Base-by-base conservation (phyloP, 1,140 invertebrate genomes). In the Drosophila athabasca region DNA sequence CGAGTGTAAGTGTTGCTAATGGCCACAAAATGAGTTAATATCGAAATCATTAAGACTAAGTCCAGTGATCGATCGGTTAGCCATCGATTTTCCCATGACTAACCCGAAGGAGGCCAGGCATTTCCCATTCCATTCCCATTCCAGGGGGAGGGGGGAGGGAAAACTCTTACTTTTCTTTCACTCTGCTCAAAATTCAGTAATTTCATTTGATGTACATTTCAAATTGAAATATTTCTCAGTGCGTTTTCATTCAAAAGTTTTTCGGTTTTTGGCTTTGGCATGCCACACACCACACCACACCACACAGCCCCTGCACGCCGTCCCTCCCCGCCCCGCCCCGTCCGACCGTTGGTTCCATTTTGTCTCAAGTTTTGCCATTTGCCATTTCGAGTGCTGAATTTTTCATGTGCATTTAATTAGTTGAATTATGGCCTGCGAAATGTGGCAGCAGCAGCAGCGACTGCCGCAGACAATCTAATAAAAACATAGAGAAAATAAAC, bases 371-470 rank as follows among this genome's bases (percentile, higher is more conserved):
- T 39, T 39, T 39, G 35, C 35, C 35, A 39, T 39, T 88, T 83
- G 72, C 83, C 83, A 72, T 88, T 87, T 87, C 26, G 80, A 88
- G 83, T 88, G 83, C 71, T 88, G 83, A 89, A 88, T 88, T 88
- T 87, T 88, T 88, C 83, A 88, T 88, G 83, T 83, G 83, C 84
- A 88, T 88, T 88, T 88, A 88, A 88, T 88, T 88, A 88, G 83
- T 88, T 88, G 83, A 88, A 88, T 83, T 88, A 88, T 88, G 83
- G 84, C 79, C 35, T 76, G 83, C 69, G 76, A 88, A 88, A 88
- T 88, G 83, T 79, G 79, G 83, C 71, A 59, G 48, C 51, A 49
- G 46, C 48, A 29, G 58, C 59, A 31, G 50, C n/a, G 68, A 62
- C 61, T 77, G 35, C 9, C 3, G 35, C 35, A 39, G 11, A 79